Evolutionary conservation across 1,140 invertebrate species (phyloP), one percentile per base, ranked within the genome.

Genomic region (Drosophila busckii): DNA sequence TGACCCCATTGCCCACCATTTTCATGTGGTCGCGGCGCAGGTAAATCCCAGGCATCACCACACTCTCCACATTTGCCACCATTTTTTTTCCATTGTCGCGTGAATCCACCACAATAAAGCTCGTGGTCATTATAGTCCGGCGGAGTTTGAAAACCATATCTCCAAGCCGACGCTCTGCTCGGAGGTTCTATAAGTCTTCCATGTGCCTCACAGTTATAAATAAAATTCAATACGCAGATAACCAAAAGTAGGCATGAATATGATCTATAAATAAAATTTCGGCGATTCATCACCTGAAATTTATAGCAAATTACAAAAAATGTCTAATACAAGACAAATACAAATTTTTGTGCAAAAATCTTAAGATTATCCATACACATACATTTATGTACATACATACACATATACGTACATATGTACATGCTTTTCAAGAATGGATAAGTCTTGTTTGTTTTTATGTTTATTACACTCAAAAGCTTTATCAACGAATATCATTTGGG

Each of bases 71-170:
- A 97, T 85, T 95, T 95, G 0, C 95, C 94, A 0, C 89, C 73
- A 59, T 92, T 92, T 9, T 61, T 85, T 35, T 90, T 88, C 92
- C 94, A 94, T 70, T 95, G 94, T 44, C 93, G 89, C 1, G 92
- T 90, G 70, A 95, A 95, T 2, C 96, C 96, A 2, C 96, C 96
- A 85, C 96, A 97, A 87, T 94, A 96, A 1, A 94, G 89, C 84
- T 97, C 94, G 83, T 96, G 93, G 83, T 97, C 96, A 76, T 97
- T 96, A 88, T 96, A 97, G 84, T 96, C 94, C 29, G 90, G 89
- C 2, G 92, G 91, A 2, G 93, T 94, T 49, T 91, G 88, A 86
- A 93, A 95, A 17, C 93, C 93, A 70, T 90, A 92, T 23, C 94
- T 89, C 90, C 91, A 93, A 12, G 90, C 89, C 0, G 93, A 93